Percentiles rank a stretch among this genome's conserved stretches.
phyloP scores from a whole-genome alignment of 2,797 vertebrate species.

The Myotis vivesi region DNA sequence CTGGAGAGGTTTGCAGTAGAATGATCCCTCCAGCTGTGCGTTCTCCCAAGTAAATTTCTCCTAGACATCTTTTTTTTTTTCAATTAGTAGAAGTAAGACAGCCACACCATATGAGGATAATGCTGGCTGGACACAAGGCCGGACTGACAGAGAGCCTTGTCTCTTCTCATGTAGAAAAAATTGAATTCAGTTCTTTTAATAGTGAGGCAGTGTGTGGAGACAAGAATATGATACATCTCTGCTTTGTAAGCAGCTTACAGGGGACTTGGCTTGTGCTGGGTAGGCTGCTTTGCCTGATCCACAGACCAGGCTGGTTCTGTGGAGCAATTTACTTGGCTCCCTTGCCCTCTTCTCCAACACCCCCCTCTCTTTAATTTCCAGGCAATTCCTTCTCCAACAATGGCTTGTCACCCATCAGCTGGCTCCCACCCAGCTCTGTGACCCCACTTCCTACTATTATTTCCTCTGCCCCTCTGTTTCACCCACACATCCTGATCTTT shows the following conservation, averaged over 20 bases:
- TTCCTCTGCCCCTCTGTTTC: neutral
- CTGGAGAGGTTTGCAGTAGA: neutral
- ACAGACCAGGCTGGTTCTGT: neutral
- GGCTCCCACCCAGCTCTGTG: neutral
- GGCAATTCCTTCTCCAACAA: neutral
- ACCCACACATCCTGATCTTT: neutral
- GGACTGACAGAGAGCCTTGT: neutral
- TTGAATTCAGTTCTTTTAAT: neutral
- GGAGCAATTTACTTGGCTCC: neutral
- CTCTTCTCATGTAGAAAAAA: conserved; percentile 20
- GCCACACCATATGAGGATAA: fast-evolving
- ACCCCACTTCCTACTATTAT: neutral
- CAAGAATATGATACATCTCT: neutral
- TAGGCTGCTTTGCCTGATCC: neutral
- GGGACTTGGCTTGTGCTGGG: neutral
- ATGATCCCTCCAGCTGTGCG: neutral
- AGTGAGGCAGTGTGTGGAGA: neutral
- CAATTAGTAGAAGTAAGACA: neutral
- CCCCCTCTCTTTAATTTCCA: neutral
- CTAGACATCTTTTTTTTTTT: neutral
- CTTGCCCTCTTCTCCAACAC: neutral
- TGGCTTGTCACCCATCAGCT: neutral
- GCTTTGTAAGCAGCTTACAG: neutral
- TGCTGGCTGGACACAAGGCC: neutral
- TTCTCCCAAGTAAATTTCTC: neutral